Base-by-base conservation (phyloP, 2,797 vertebrate species). In the Oryzias dopingdopingensis region DNA sequence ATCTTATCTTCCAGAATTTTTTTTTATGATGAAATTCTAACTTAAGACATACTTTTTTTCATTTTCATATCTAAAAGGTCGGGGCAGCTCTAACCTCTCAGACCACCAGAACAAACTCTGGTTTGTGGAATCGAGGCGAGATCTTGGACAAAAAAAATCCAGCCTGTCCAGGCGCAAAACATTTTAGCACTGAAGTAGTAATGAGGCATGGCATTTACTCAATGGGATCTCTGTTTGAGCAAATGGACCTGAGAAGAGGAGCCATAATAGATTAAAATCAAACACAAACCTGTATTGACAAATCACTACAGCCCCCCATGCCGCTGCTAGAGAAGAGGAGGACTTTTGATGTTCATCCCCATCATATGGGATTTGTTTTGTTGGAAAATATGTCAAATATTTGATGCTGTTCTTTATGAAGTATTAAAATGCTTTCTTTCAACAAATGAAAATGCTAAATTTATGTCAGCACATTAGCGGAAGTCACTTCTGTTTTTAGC, bases 181-280 rank as follows among this genome's bases (percentile, higher is more conserved):
- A 16, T 65, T 13, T 76, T 53, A 59, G 65, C 62, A 52, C 52
- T 71, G 73, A 69, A 62, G 71, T 66, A 55, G 64, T 83, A 86
- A 88, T 80, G 66, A 82, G 63, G 46, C 58, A 16, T 87, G 86
- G 69, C 86, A 86, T 76, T 72, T 80, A 68, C 68, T 84, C 85
- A 84, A 83, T 86, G 72, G 72, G 74, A 82, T 74, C 80, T 71
- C 76, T 84, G 81, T 81, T 47, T 79, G 80, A 87, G 79, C 67
- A 86, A 88, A 86, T 82, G 78, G 81, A 81, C 82, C 77, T 80
- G 69, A 82, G 79, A 65, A 76, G 70, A 83, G 61, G 62, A 80
- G 81, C 74, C 83, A 76, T 71, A 53, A 81, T 66, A 54, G 60
- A 89, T 88, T 80, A 84, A 58, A 83, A 82, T 89, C 83, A 83